Base-by-base conservation (phyloP, 2,888 invertebrate species). In the Euplagia quadripunctaria region DNA sequence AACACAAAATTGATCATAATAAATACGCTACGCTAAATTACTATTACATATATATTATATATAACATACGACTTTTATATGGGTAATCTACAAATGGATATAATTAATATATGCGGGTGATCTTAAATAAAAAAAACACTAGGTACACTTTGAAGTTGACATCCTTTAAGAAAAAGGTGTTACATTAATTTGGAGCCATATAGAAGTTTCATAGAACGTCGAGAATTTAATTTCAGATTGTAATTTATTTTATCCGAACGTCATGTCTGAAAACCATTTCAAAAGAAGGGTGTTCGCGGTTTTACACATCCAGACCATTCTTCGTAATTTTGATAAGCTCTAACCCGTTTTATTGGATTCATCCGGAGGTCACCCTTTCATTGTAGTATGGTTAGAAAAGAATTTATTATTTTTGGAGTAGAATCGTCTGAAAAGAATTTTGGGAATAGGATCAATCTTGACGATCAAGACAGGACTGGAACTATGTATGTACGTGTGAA, bases 321-420 rank as follows among this genome's bases (percentile, higher is more conserved):
- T 66, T 66, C 55, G 46, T 71, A 65, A 46, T 65, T 52, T 71
- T 71, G 71, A 65, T 52, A 70, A 64, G 52, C 64, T 68, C 52
- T 65, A 51, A 51, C 16, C 41, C 4, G 31, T 64, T 42, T 46
- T 65, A 65, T 65, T 65, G 65, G 42, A 51, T 63, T 51, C n/a
- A 65, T 31, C 31, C 31, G 31, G 31, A 31, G 31, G 31, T 31
- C 9, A 12, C n/a, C 55, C n/a, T 52, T 51, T 55, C 31, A 46
- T 71, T 65, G 42, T 65, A n/a, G 49, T 66, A 66, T 52, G 42
- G 20, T 71, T 20, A 31, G 17, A 64, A 52, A 42, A 42, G 20
- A 17, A 55, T 58, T 43, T 41, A 52, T 71, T 65, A 55, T 43
- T 55, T 55, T 46, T 31, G 11, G 52, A 51, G 16, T 70, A 42